Base-by-base conservation (phyloP, 2,113 vertebrate genomes). In the Hyperoodon ampullatus region DNA sequence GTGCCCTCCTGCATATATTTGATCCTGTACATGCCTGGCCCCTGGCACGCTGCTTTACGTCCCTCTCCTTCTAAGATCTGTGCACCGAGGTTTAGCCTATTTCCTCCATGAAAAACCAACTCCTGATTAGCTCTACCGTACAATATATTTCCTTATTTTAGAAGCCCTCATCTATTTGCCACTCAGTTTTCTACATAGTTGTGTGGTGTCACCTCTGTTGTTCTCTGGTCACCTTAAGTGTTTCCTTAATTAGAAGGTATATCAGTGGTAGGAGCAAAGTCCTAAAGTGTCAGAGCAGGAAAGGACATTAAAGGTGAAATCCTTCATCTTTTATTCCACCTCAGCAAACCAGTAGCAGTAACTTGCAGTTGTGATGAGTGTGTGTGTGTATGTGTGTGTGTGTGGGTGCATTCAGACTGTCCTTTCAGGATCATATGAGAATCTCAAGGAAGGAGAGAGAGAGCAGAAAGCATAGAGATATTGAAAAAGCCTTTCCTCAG, bases 171-270 rank as follows among this genome's bases (percentile, higher is more conserved):
- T 70, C 44, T 74, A 24, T 35, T 74, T 83, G 65, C 23, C 53
- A 61, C n/a, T 39, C n/a, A 26, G 55, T 90, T 96, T 80, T 63
- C n/a, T 65, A 4, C 14, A 9, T 30, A 50, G 33, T 26, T 78
- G 0, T 65, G 8, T 24, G 33, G 28, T 60, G 9, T 75, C 58
- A 65, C 39, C 53, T 75, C 81, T 58, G 12, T 66, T 93, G 53
- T 82, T 74, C 91, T 74, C 42, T 33, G 47, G 58, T 81, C 47
- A 58, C 55, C 13, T 72, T 15, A 26, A 63, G 16, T 39, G 68
- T 92, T 87, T 96, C 74, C 18, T 84, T 94, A 84, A 18, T 70
- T 75, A 81, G 33, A 53, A 85, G 53, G 53, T 63, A 16, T 53
- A 19, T 39, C 50, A n/a, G 3, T 72, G 44, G 30, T 42, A 93